Conservation (phyloP, 2,888 invertebrate species). For the Hipparchia semele region DNA sequence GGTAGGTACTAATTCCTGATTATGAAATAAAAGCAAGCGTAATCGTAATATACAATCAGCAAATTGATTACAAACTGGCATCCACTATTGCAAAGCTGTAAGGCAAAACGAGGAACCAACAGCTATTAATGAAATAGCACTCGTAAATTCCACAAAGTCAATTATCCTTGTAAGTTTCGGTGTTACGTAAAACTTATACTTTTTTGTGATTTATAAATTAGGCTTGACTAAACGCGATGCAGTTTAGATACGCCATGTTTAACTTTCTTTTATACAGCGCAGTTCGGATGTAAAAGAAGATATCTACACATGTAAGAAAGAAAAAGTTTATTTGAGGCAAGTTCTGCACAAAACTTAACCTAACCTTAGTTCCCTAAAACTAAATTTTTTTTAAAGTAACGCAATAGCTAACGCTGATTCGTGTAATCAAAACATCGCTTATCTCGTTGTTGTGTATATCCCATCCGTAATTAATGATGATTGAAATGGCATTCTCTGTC, state of each 20-base stretch:
- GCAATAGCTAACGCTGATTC: too few relatives aligned
- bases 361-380: too few relatives aligned
- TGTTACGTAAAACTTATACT: conserved; percentile 20
- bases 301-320: too few relatives aligned
- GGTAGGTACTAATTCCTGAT: not conserved
- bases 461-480: too few relatives aligned
- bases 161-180: conserved; percentile 35
- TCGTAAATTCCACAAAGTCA: conserved; percentile 31
- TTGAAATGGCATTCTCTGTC: too few relatives aligned
- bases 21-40: not conserved
- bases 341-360: too few relatives aligned
- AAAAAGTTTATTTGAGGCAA: too few relatives aligned
- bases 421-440: too few relatives aligned
- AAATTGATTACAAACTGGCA: conserved; percentile 8
- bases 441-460: too few relatives aligned
- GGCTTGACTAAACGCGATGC: conserved; percentile 18
- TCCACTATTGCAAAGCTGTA: conserved; percentile 24
- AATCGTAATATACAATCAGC: conserved; percentile 1
- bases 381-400: too few relatives aligned
- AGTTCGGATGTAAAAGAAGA: not conserved
- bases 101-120: conserved; percentile 22
- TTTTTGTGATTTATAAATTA: conserved; percentile 14
- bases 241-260: conserved; percentile 13
- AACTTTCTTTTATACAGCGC: conserved; percentile 3
- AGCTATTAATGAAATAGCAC: conserved; percentile 20